Evolutionary conservation across 2,113 vertebrate species (phyloP), one percentile per base, ranked within the genome.

Genomic region (Phalacrocorax carbo): DNA sequence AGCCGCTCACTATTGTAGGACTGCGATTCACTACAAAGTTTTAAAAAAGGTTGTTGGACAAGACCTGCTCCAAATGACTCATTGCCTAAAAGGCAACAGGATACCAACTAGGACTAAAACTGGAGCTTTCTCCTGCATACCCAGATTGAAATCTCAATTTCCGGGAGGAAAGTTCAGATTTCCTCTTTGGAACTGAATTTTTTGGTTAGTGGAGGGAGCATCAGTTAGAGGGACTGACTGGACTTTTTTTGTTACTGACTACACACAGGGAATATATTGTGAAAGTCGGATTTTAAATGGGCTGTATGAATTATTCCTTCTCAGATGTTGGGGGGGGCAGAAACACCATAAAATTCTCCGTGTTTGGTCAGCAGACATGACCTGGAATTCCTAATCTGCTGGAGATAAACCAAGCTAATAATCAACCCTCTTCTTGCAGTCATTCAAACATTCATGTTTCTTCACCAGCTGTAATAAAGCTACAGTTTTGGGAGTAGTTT

Each of bases 371-470:
- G 82, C 23, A 96, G 96, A 94, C 71, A 62, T 80, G 85, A 88
- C 71, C 84, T 96, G 90, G 46, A 90, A 88, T 95, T 95, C 71
- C 90, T 93, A 92, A 96, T 80, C 92, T 95, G 32, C 46, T 92
- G 90, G 78, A 95, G 96, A 97, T 95, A 96, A 96, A 90, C 78
- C 75, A 94, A 95, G 96, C 62, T 97, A 96, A 97, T 96, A 73
- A 96, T 96, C 96, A 97, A 94, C 85, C n/a, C 46, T 88, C 49
- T 90, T 77, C 92, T 88, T 90, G 62, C 40, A 93, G 84, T 76
- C 92, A 87, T 87, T 97, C 81, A 93, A 93, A 94, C 62, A 82
- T 96, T 79, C 30, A 38, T 75, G 70, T 95, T 94, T 95, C 77
- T 81, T 82, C 87, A 86, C 34, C 0, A 0, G 66, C 84, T 94